These are phyloP conservation scores for Zingel zingel DNA, from an alignment of 2,113 vertebrate genomes.

Conservation along the genomic window DNA sequence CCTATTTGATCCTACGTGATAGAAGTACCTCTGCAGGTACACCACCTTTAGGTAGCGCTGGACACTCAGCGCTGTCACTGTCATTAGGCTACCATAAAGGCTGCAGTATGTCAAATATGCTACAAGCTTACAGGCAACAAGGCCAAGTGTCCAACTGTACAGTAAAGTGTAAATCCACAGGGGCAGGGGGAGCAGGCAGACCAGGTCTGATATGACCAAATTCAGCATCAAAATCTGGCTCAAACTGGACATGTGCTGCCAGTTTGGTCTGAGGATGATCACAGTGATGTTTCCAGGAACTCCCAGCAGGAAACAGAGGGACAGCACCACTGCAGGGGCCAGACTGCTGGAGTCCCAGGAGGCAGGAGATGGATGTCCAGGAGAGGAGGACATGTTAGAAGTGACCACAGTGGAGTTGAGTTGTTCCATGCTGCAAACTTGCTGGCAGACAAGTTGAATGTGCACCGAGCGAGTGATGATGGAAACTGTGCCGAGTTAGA, in stretches of 20 bases:
- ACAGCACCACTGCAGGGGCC: conserved; percentile 1
- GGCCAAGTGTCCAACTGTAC: conserved; percentile 22
- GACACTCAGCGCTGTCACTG: conserved; percentile 40
- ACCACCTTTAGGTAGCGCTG: conserved; percentile 56
- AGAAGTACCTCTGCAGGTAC: neutral
- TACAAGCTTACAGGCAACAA: conserved; percentile 30
- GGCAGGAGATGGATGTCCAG: neutral
- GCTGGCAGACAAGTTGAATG: neutral
- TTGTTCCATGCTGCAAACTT: conserved; percentile 23
- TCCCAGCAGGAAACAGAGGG: conserved; percentile 43
- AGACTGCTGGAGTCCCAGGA: neutral
- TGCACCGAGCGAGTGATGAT: neutral
- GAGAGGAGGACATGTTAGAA: conserved; percentile 18
- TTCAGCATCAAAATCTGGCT: conserved; percentile 51
- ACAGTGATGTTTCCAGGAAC: conserved; percentile 52
- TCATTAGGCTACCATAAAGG: conserved; percentile 27
- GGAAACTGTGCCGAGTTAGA: neutral
- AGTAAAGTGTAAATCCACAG: conserved; percentile 39
- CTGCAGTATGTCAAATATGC: neutral
- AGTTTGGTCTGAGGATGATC: conserved; percentile 39
- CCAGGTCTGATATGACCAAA: conserved; percentile 48
- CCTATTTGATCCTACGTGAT: neutral
- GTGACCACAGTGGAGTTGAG: neutral
- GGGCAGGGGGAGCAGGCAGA: conserved; percentile 40
- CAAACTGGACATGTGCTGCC: conserved; percentile 39